Percentiles rank a stretch among this genome's conserved stretches.
phyloP scores from a whole-genome alignment of 2,113 vertebrate genomes.

The Crotalus horridus region DNA sequence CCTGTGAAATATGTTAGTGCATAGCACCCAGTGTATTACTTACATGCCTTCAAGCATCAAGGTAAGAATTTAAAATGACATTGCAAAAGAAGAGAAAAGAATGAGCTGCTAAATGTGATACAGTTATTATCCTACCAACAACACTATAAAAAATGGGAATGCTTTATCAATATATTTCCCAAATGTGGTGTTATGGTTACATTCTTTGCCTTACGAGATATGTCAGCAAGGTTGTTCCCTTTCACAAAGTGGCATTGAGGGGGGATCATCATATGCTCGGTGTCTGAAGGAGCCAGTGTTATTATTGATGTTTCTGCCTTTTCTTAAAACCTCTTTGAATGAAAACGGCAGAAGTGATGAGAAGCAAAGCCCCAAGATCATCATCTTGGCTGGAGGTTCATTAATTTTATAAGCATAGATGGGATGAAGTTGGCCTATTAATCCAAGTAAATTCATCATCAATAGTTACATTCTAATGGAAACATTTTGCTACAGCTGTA shows the following conservation, averaged over 20 bases:
- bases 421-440: conserved; percentile 54
- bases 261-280: conserved; percentile 35
- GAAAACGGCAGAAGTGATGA: conserved; percentile 31
- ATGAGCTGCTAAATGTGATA: conserved; percentile 57
- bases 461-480: conserved; percentile 47
- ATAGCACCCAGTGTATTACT: conserved; percentile 18
- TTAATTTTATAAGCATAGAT: conserved; percentile 39
- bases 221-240: conserved; percentile 60
- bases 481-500: conserved; percentile 62
- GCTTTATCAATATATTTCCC: conserved; percentile 61
- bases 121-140: conserved; percentile 56
- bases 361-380: conserved; percentile 54
- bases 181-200: conserved; percentile 52
- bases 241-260: conserved; percentile 62
- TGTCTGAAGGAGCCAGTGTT: conserved; percentile 36
- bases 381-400: conserved; percentile 45
- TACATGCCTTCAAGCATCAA: conserved; percentile 29
- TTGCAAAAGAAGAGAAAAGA: conserved; percentile 15
- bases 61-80: conserved; percentile 8
- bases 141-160: conserved; percentile 51
- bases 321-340: conserved; percentile 52
- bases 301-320: conserved; percentile 61
- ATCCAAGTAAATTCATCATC: conserved; percentile 60
- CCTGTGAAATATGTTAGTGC: conserved; percentile 32
- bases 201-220: conserved; percentile 55